These are phyloP conservation scores for Eulemur macaco DNA, from an alignment of 2,113 vertebrate species.

Conservation along the genomic window DNA sequence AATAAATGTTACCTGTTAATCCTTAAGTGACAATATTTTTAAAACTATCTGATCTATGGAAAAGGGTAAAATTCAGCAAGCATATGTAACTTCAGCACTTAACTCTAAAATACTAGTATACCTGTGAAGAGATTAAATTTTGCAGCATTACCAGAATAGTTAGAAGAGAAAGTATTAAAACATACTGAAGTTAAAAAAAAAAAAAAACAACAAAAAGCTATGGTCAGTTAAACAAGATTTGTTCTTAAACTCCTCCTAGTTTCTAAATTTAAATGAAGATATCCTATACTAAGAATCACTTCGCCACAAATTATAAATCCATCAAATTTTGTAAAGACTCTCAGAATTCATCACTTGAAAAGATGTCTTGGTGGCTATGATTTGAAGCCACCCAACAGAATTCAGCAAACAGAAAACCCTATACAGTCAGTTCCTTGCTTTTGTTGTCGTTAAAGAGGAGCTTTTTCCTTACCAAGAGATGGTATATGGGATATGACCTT, in stretches of 20 bases:
- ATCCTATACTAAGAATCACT: not conserved
- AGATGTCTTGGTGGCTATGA: not conserved
- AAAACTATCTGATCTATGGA: not conserved
- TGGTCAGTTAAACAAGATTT: not conserved
- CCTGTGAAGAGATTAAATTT: not conserved
- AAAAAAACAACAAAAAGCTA: not conserved
- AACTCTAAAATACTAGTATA: not conserved
- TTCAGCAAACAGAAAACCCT: not conserved
- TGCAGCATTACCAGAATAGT: not conserved
- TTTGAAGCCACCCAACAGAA: not conserved
- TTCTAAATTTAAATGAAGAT: slow-evolving; percentile 41
- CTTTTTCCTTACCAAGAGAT: not conserved
- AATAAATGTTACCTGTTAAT: slow-evolving; percentile 4
- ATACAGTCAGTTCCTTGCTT: not conserved
- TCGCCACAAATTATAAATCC: slow-evolving; percentile 20
- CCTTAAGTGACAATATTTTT: slow-evolving; percentile 47
- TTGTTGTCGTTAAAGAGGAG: not conserved
- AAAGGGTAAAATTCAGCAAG: slow-evolving; percentile 32
- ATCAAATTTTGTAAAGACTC: not conserved
- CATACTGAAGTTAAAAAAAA: not conserved
- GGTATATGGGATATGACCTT: not conserved
- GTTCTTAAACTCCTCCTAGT: not conserved
- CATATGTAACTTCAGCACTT: not conserved
- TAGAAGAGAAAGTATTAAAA: not conserved
- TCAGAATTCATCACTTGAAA: slow-evolving; percentile 32